Evolutionary conservation across 2,888 invertebrate species (phyloP).

Genomic region (Idaea biselata): DNA sequence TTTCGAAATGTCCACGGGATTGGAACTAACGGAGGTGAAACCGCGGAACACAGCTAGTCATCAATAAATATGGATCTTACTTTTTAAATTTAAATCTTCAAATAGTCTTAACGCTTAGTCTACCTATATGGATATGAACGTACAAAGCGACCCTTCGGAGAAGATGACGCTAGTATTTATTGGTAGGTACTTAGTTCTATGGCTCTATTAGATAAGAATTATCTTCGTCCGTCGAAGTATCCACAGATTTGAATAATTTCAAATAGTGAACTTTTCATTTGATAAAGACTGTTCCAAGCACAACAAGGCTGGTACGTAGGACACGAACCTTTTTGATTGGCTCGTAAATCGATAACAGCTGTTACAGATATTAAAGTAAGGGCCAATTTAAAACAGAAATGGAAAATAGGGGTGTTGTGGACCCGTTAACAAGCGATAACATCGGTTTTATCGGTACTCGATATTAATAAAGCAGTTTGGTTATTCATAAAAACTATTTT

Average conservation of each 20-base stretch:
- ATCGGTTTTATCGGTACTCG: slow-evolving; percentile 34
- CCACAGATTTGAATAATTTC: neutral
- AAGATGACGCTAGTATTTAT: too few species aligned
- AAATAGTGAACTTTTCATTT: neutral
- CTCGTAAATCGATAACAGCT: slow-evolving; percentile 67
- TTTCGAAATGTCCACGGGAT: too few species aligned
- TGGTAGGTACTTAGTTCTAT: neutral
- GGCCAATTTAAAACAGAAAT: slow-evolving; percentile 64
- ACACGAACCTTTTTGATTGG: slow-evolving; percentile 52
- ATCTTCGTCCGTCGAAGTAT: neutral
- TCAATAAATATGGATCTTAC: too few species aligned
- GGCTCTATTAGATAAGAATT: neutral
- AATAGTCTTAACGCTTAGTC: too few species aligned
- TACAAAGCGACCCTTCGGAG: too few species aligned
- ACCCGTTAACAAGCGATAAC: slow-evolving; percentile 29
- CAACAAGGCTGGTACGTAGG: neutral
- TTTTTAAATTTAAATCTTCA: too few species aligned
- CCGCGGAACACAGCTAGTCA: too few species aligned
- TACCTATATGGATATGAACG: too few species aligned
- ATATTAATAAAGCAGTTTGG: slow-evolving; percentile 23
- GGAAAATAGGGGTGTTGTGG: slow-evolving; percentile 56
- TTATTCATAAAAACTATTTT: neutral
- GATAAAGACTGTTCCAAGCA: neutral
- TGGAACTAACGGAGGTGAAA: too few species aligned
- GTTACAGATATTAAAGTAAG: slow-evolving; percentile 63